These are phyloP conservation scores for Tragopan temminckii DNA, from an alignment of 2,797 vertebrate species.

Conservation along the genomic window DNA sequence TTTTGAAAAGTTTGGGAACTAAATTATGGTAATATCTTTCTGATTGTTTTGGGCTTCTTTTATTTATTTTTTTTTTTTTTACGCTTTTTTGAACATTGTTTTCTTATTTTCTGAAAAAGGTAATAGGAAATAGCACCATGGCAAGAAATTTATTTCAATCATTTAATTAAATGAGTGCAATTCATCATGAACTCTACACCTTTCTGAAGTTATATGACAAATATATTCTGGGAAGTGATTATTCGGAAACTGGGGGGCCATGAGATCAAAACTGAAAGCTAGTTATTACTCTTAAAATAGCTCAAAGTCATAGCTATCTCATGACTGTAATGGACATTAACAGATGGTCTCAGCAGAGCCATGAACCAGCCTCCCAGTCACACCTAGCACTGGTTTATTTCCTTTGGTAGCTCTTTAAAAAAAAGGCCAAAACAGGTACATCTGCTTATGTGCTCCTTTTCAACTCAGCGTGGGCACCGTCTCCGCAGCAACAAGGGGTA, in stretches of 20 bases:
- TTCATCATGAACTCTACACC: background rate
- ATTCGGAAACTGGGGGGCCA: background rate
- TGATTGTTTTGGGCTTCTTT: background rate
- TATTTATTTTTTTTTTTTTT: background rate
- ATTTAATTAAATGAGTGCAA: background rate
- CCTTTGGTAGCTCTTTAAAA: background rate
- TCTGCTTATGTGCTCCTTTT: background rate
- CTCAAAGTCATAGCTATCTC: background rate
- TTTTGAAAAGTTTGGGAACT: background rate
- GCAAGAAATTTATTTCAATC: background rate
- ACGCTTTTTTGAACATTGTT: background rate
- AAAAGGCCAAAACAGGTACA: background rate
- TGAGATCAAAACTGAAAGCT: background rate
- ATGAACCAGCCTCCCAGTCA: background rate
- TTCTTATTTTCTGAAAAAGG: background rate
- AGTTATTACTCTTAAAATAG: background rate
- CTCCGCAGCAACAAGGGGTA: rapidly evolving
- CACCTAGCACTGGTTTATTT: background rate
- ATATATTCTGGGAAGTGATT: background rate
- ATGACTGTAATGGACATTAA: background rate
- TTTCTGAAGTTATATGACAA: background rate
- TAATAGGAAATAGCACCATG: background rate
- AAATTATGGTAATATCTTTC: background rate
- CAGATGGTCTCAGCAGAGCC: background rate
- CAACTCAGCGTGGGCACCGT: background rate